Base-by-base conservation (phyloP, 1,140 invertebrate genomes). In the Apis dorsata region DNA sequence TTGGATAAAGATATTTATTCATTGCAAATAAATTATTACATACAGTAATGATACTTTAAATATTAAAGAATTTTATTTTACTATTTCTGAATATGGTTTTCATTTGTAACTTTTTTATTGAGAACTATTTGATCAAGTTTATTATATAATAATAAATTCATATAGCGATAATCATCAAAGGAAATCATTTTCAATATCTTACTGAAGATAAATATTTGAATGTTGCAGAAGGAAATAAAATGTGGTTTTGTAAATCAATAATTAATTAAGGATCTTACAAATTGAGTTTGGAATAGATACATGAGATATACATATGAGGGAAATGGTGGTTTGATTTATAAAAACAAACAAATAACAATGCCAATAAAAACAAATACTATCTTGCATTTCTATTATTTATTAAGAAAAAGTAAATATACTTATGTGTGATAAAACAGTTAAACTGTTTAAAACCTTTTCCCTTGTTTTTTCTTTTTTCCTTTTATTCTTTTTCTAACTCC, bases 401-500 rank as follows among this genome's bases (percentile, higher is more conserved):
- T 84, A 72, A 80, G 65, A 65, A 62, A 68, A 34, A 78, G 75
- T 28, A 62, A 63, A 73, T 49, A 12, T 79, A 55, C 12, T 49
- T 55, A 7, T 44, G 34, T 44, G 34, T 44, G 7, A 65, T 21
- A 83, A 73, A 19, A 15, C 2, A 51, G 63, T 21, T 8, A 12
- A 55, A n/a, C 13, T 9, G 11, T 66, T 79, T 28, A 83, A 65
- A 57, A n/a, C 59, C 63, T 72, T 74, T 28, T 59, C 19, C 34
- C 84, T 74, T 90, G 91, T 51, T 89, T 88, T 60, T 93, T 94
- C 11, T 87, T 90, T 86, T 94, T 94, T 11, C 92, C 91, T 90
- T 97, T 97, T 83, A 98, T 94, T 66, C 97, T 94, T 90, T 97
- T 97, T 69, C 97, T 95, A 1, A 98, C 96, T 12, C 97, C 97